Base-by-base conservation (phyloP, 1,140 invertebrate genomes). In the Sycobia sp. region DNA sequence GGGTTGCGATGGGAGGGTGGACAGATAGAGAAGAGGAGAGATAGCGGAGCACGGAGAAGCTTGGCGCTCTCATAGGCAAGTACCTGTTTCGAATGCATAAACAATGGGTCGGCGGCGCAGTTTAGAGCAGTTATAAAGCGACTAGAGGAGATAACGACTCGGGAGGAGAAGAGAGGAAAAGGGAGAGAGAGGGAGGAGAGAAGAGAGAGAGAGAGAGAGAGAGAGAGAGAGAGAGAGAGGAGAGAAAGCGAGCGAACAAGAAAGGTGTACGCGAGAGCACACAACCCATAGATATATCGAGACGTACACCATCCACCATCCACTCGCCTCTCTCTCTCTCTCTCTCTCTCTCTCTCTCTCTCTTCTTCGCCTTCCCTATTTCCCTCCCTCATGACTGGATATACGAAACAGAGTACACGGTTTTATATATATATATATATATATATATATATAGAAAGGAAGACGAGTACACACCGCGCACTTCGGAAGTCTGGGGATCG, bases 121-220 rank as follows among this genome's bases (percentile, higher is more conserved):
- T 51, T 60, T 51, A 51, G 47, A 51, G 36, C 22, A 49, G 57
- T 60, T 60, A 43, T 60, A 60, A 60, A 51, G 57, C 47, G 36
- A 27, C 18, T 47, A 29, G 32, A 5, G 14, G 29, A 39, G 57
- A 60, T 51, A 50, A 59, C 57, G 57, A 11, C 2, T 16, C 39
- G 36, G 36, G 29, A n/a, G 49, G 18, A 9, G 9, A 11, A 16
- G 47, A n/a, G n/a, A n/a, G n/a, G n/a, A n/a, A n/a, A n/a, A n/a
- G n/a, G n/a, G n/a, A n/a, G n/a, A n/a, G n/a, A n/a, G n/a, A n/a
- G 1, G 29, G 18, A 29, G 27, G 9, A 18, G 16, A 27, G 3
- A 8, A 27, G 27, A 9, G 46, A 13, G 14, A 16, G 32, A 13
- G 1, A 25, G 39, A 20, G 53, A 39, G 39, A n/a, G 23, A 16